phyloP scores from a whole-genome alignment of 2,888 invertebrate genomes.

The Slavum lentiscoides region DNA sequence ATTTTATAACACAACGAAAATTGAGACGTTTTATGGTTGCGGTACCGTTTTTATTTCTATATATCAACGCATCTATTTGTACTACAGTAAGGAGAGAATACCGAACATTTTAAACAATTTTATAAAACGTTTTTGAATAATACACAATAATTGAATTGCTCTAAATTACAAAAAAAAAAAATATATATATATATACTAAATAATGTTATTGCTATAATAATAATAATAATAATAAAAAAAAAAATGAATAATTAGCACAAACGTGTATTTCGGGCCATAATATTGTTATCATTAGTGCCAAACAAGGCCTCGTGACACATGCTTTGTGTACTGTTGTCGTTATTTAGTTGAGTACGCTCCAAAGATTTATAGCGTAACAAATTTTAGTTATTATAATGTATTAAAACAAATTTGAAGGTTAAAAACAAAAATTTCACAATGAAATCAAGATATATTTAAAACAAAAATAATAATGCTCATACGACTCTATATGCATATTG shows the following conservation, averaged over 20 bases:
- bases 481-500: not conserved
- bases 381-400: not conserved
- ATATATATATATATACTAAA: not conserved
- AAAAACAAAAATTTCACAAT: not conserved
- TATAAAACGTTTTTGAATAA: no score
- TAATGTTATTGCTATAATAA: not conserved
- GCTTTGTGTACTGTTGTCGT: constrained; percentile 12
- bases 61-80: not conserved
- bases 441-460: not conserved
- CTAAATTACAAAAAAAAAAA: not conserved
- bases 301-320: constrained; percentile 8
- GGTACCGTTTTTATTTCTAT: constrained; percentile 16
- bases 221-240: no score
- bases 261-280: not conserved
- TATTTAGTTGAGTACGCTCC: not conserved
- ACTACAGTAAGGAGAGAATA: not conserved
- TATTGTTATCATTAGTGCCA: not conserved
- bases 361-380: constrained; percentile 12
- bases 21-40: not conserved
- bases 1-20: constrained; percentile 18
- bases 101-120: not conserved
- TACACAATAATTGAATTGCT: not conserved
- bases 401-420: constrained; percentile 15
- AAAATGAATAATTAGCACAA: not conserved
- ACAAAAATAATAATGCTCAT: not conserved